These are phyloP conservation scores for Paramormyrops hopkinsi DNA, from an alignment of 2,797 vertebrate species.

Conservation along the genomic window DNA sequence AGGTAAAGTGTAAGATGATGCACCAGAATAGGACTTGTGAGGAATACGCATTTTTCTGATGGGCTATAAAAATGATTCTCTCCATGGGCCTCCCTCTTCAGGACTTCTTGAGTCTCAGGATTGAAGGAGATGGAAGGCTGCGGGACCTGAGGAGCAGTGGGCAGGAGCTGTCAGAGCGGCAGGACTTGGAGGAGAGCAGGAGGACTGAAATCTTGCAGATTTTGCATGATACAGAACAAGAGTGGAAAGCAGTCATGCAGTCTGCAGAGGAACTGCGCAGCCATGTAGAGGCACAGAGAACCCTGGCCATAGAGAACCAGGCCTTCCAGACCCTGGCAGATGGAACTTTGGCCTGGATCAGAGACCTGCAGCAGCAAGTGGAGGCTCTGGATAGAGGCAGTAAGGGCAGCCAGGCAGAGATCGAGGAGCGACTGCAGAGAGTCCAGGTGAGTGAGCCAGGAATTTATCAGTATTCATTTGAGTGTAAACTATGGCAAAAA, in stretches of 20 bases:
- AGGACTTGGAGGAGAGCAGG: slow-evolving; percentile 35
- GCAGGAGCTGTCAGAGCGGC: slow-evolving; percentile 29
- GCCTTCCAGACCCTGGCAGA: slow-evolving; percentile 55
- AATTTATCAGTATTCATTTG: not conserved
- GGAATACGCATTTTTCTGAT: not conserved
- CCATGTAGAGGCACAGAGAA: slow-evolving; percentile 34
- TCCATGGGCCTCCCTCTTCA: slow-evolving; percentile 30
- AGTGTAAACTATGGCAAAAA: not conserved
- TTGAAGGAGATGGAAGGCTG: slow-evolving; percentile 52
- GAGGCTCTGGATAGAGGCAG: slow-evolving; percentile 44
- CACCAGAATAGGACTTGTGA: not conserved
- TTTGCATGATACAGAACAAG: slow-evolving; percentile 30
- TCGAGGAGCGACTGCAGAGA: slow-evolving; percentile 56
- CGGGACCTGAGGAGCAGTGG: slow-evolving; percentile 29
- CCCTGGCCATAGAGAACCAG: slow-evolving; percentile 43
- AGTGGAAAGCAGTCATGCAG: slow-evolving; percentile 38
- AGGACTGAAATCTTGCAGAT: slow-evolving; percentile 25
- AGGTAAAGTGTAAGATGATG: not conserved
- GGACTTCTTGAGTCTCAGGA: slow-evolving; percentile 55
- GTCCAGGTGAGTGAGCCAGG: slow-evolving; percentile 59
- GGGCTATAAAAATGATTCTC: not conserved
- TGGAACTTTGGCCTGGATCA: slow-evolving; percentile 61
- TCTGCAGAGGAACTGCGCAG: slow-evolving; percentile 34
- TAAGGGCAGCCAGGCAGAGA: slow-evolving; percentile 41
- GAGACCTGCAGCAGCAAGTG: slow-evolving; percentile 60